phyloP scores from a whole-genome alignment of 2,797 vertebrate species.

The Furcifer pardalis region DNA sequence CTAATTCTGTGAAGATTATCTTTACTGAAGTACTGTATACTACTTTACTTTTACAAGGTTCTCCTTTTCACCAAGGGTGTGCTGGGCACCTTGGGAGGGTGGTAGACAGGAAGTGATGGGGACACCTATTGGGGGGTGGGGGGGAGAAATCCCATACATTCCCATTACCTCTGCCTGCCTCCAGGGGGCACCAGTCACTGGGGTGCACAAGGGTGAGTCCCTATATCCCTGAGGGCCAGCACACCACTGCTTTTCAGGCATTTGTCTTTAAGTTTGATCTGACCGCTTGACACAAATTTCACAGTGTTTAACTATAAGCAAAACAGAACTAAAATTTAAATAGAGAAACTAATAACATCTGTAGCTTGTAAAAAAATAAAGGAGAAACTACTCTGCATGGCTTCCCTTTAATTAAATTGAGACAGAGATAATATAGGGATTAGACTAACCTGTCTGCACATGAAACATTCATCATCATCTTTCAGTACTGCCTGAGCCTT shows the following conservation, averaged over 20 bases:
- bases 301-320: background rate
- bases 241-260: background rate
- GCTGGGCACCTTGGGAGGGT: no score
- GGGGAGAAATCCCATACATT: no score
- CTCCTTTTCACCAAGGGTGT: background rate
- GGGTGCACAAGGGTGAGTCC: no score
- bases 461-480: background rate
- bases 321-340: background rate
- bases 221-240: no score
- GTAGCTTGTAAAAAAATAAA: conserved; percentile 2
- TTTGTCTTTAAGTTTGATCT: background rate
- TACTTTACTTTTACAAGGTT: background rate
- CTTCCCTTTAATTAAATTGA: background rate
- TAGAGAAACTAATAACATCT: background rate
- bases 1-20: background rate
- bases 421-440: background rate
- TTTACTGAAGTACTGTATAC: background rate
- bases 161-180: no score
- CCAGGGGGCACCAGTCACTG: no score
- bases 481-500: background rate
- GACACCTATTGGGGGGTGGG: no score
- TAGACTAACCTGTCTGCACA: background rate
- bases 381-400: conserved; percentile 1
- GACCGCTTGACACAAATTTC: background rate
- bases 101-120: no score